Base-by-base conservation (phyloP, 2,797 vertebrate genomes). In the Gymnoscopelus braueri region DNA sequence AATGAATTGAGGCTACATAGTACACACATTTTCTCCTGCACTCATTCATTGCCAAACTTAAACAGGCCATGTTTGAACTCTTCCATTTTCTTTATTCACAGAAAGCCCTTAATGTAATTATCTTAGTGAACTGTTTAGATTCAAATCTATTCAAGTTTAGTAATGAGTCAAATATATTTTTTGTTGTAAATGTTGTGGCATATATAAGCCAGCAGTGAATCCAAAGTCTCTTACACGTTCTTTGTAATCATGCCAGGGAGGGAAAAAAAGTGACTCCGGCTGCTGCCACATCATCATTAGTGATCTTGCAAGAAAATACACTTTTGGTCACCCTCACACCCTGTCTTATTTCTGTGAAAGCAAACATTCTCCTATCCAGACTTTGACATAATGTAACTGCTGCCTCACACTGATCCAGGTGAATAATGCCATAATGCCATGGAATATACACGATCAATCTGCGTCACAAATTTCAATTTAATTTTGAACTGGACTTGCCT, bases 241-340 rank as follows among this genome's bases (percentile, higher is more conserved):
- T 19, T 12, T 77, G 63, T 75, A 80, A 69, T 74, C 65, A 54
- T 55, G 67, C 73, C 65, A 65, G 64, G 65, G 57, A 65, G 35
- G 62, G 19, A 19, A 19, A 54, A 56, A 75, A 56, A 79, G 62
- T 59, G 78, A 62, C 75, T 56, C 53, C 61, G 70, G 65, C 66
- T 59, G 56, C 79, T 74, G 72, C 74, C 74, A 67, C 77, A 73
- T 82, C 70, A 57, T 80, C 69, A 65, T 80, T 65, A 65, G 59
- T 73, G 75, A 69, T 77, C 80, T 64, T 67, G 74, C 2, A 15
- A 83, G 62, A 69, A 72, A 48, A 60, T 72, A 77, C 75, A 63
- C 76, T 75, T 79, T 72, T 81, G 76, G 74, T 77, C 69, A 66
- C 29, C n/a, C n/a, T n/a, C n/a, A n/a, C n/a, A n/a, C n/a, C 61